Evolutionary conservation across 1,140 invertebrate genomes (phyloP).

Genomic region (Bombus terrestris): DNA sequence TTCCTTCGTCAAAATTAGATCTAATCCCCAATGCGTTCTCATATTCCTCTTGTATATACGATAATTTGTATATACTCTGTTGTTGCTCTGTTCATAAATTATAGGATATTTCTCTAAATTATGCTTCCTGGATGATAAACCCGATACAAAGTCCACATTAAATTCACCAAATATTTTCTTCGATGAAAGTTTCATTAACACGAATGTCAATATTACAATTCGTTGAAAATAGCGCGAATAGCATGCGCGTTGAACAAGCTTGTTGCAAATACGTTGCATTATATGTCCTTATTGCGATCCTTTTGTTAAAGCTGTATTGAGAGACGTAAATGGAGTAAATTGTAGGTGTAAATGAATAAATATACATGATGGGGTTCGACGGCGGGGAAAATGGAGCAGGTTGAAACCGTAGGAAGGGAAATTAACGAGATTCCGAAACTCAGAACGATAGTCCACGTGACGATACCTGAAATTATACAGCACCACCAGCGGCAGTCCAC

Average conservation of each 20-base stretch:
- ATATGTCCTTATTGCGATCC: too few species aligned
- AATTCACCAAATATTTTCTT: not conserved
- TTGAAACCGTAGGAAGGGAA: slow-evolving; percentile 39
- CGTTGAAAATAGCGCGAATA: too few species aligned
- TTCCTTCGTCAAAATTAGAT: not conserved
- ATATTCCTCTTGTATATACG: not conserved
- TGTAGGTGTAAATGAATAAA: not conserved
- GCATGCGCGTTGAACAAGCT: too few species aligned
- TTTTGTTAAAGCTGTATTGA: too few species aligned
- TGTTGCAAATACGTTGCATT: too few species aligned
- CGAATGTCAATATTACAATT: too few species aligned
- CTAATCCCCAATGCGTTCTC: not conserved
- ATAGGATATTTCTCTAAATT: not conserved
- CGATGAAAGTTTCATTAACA: not conserved
- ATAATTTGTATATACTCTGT: not conserved
- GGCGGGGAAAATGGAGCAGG: slow-evolving; percentile 33
- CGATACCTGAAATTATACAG: slow-evolving; percentile 61
- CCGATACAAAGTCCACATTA: not conserved
- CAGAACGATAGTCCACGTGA: slow-evolving; percentile 49
- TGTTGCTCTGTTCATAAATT: not conserved
- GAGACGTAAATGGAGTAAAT: too few species aligned
- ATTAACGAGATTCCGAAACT: slow-evolving; percentile 66
- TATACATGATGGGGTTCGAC: not conserved
- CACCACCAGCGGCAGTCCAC: slow-evolving; percentile 52
- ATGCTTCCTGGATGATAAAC: not conserved